phyloP scores from a whole-genome alignment of 2,888 invertebrate species.

The Helicoverpa assulta region DNA sequence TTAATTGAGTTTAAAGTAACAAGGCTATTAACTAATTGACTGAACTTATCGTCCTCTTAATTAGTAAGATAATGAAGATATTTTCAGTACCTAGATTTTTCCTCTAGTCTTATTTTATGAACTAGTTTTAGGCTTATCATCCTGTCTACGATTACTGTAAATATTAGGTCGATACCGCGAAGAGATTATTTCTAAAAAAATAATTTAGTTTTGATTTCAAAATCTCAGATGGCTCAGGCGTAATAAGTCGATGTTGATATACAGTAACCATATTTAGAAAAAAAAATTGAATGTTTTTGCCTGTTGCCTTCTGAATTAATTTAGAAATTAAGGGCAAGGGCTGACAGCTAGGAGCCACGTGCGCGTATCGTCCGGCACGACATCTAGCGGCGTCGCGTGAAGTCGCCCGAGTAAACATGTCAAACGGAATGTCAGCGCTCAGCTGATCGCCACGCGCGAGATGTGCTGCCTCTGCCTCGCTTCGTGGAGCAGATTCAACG shows the following conservation, averaged over 20 bases:
- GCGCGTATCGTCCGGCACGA: slow-evolving; percentile 70
- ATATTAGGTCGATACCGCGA: background rate
- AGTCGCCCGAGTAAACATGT: slow-evolving; percentile 85
- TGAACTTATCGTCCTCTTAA: slow-evolving; percentile 18
- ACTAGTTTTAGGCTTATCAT: background rate
- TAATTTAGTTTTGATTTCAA: background rate
- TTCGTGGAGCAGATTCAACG: slow-evolving; percentile 74
- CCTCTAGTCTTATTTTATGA: background rate
- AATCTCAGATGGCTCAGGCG: background rate
- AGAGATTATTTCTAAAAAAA: background rate
- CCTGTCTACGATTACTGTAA: background rate
- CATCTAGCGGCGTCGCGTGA: slow-evolving; percentile 80
- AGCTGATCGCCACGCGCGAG: slow-evolving; percentile 87
- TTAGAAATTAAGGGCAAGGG: slow-evolving; percentile 61
- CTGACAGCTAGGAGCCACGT: slow-evolving; percentile 60
- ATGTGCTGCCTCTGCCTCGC: slow-evolving; percentile 67
- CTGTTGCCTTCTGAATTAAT: slow-evolving; percentile 10
- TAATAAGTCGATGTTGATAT: background rate
- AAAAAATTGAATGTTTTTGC: no score
- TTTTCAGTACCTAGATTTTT: background rate
- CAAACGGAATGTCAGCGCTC: slow-evolving; percentile 86
- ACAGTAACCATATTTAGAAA: no score
- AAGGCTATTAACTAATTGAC: slow-evolving; percentile 27
- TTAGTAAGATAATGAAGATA: slow-evolving; percentile 17
- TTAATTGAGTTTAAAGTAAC: slow-evolving; percentile 25